Percentiles rank a stretch among this genome's conserved stretches.
Conservation (phyloP, 1,140 invertebrate species). For the Pteromalus puparum region DNA sequence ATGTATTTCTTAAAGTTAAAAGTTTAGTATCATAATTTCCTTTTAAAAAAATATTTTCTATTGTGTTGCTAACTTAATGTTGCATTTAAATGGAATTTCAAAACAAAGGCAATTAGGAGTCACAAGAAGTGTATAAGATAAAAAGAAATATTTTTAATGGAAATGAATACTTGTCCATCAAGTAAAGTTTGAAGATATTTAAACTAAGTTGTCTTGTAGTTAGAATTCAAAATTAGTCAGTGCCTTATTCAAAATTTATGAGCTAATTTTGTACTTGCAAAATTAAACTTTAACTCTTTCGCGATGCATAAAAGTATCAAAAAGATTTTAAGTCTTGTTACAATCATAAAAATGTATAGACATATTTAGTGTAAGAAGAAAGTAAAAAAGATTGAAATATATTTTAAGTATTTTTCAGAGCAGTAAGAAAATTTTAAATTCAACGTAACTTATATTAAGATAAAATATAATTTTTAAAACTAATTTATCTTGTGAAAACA, state of each 20-base stretch:
- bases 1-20: no score
- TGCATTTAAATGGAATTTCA: not conserved
- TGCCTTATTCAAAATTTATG: not conserved
- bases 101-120: not conserved
- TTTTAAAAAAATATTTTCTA: not conserved
- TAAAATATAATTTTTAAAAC: conserved; percentile 7
- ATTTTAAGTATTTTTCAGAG: no score
- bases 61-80: not conserved
- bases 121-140: not conserved
- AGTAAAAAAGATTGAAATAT: no score
- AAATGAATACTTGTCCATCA: not conserved
- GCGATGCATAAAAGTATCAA: not conserved
- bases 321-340: no score
- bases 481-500: conserved; percentile 9
- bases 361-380: no score
- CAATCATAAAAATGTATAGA: no score
- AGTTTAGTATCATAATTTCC: no score
- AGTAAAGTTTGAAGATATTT: no score
- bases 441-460: not conserved
- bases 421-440: not conserved
- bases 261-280: no score
- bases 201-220: no score
- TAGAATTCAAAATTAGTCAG: not conserved
- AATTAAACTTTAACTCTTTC: not conserved
- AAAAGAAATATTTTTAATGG: not conserved